phyloP scores from a whole-genome alignment of 2,113 vertebrate species.

The Pterophyllum scalare region DNA sequence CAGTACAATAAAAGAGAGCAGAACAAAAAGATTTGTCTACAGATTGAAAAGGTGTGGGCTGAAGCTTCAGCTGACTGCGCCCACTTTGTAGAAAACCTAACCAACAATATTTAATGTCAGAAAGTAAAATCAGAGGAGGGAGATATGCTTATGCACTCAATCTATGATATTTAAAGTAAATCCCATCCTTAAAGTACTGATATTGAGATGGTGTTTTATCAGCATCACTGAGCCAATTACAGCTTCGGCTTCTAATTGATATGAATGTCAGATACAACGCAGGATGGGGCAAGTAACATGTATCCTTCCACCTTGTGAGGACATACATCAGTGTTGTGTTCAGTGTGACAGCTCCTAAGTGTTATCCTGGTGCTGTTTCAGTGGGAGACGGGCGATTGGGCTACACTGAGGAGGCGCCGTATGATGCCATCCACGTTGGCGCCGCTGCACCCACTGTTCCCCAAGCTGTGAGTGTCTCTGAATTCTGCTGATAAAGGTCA shows the following conservation, averaged over 20 bases:
- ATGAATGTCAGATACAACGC: background rate
- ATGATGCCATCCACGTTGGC: constrained; percentile 97
- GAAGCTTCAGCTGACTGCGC: background rate
- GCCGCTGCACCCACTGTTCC: constrained; percentile 95
- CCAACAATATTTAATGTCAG: background rate
- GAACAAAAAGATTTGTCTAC: background rate
- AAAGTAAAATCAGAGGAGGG: background rate
- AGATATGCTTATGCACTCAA: background rate
- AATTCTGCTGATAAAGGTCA: background rate
- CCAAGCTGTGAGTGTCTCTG: constrained; percentile 89
- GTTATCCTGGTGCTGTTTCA: constrained; percentile 74
- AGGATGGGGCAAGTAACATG: background rate
- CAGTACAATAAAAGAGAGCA: background rate
- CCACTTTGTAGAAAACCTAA: background rate
- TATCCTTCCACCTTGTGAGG: background rate
- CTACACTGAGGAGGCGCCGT: constrained; percentile 89
- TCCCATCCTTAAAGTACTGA: background rate
- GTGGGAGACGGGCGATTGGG: constrained; percentile 97
- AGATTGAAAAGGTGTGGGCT: background rate
- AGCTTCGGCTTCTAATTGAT: background rate
- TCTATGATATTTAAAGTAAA: background rate
- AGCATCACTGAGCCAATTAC: background rate
- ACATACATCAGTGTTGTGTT: background rate
- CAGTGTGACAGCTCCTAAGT: background rate
- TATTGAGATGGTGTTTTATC: background rate